A percentile compares a stretch with the other conserved stretches of the same genome.
Conservation (phyloP, 2,113 vertebrate genomes). For the Elaphurus davidianus region DNA sequence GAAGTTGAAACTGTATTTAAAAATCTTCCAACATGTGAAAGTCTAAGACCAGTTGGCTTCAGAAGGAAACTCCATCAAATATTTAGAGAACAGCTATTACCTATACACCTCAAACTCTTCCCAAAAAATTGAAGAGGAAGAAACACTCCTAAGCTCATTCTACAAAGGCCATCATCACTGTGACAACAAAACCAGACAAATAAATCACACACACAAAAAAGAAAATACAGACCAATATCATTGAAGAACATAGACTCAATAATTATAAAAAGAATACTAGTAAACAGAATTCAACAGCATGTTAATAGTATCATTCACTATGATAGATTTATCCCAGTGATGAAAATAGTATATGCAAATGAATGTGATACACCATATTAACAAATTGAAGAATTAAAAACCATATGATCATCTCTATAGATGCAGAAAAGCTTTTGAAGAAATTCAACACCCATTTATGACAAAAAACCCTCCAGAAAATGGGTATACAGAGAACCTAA, state of each 20-base stretch:
- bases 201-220: background rate
- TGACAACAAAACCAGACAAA: background rate
- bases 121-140: background rate
- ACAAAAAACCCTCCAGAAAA: background rate
- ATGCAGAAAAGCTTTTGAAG: background rate
- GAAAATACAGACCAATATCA: background rate
- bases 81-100: background rate
- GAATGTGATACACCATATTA: background rate
- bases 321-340: background rate
- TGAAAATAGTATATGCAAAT: background rate
- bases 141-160: background rate
- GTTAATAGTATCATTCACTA: background rate
- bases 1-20: background rate
- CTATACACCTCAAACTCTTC: background rate
- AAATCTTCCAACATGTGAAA: background rate
- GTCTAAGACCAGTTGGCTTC: background rate
- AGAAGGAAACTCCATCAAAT: background rate
- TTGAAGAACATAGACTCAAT: background rate
- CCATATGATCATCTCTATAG: background rate
- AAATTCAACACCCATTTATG: background rate
- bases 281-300: background rate
- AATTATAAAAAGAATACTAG: background rate
- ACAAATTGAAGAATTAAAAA: background rate
- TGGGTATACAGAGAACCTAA: background rate
- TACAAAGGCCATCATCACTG: background rate